Percentiles rank a stretch among this genome's conserved stretches.
Conservation (phyloP, 2,888 invertebrate species). For the Ectobius pallidus region DNA sequence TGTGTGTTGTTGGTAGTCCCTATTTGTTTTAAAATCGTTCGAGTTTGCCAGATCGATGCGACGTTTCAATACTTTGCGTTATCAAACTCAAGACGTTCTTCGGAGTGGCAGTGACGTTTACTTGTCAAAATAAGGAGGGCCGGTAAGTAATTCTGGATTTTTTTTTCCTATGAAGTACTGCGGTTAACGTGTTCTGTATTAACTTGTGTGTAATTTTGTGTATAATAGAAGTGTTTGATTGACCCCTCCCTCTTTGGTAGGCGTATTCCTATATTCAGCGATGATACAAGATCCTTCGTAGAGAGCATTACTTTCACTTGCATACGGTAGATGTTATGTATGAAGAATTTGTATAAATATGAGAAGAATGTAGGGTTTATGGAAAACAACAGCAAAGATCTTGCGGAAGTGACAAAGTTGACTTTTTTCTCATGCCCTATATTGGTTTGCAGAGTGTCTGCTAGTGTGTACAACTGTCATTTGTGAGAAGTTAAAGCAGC, state of each 20-base stretch:
- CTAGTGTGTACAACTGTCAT: not conserved
- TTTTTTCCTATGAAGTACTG: not conserved
- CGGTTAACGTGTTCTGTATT: not conserved
- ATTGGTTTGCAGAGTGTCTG: not conserved
- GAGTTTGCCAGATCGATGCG: not conserved
- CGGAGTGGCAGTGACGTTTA: not conserved
- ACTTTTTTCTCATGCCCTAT: not conserved
- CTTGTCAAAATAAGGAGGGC: not conserved
- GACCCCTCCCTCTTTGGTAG: conserved; percentile 31
- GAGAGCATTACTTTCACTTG: not conserved
- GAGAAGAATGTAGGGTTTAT: not conserved
- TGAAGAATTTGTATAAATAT: not conserved
- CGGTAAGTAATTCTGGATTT: not conserved
- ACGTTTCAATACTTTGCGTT: not conserved
- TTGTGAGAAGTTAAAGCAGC: not conserved
- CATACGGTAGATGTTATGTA: too few relatives aligned
- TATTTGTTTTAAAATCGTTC: not conserved
- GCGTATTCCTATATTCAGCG: conserved; percentile 34
- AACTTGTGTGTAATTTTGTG: not conserved
- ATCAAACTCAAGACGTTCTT: not conserved
- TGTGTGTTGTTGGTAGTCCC: not conserved
- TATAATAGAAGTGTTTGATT: not conserved
- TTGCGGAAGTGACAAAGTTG: not conserved
- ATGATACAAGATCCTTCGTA: not conserved
- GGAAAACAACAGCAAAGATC: not conserved